phyloP scores from a whole-genome alignment of 2,113 vertebrate genomes.

The Caretta caretta region DNA sequence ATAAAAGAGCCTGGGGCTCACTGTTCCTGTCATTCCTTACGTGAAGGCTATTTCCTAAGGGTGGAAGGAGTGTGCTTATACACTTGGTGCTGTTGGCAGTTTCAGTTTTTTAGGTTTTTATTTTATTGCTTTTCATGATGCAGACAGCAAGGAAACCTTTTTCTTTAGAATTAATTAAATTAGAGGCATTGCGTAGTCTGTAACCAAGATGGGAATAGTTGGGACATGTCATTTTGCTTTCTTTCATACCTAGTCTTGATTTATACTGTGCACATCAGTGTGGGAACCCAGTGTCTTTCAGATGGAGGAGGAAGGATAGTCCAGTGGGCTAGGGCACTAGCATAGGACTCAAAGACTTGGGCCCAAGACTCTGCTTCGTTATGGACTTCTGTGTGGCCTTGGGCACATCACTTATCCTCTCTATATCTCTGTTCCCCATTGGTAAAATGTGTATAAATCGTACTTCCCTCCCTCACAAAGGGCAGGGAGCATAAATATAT shows the following conservation, averaged over 20 bases:
- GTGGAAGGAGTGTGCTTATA: background rate
- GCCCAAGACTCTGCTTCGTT: background rate
- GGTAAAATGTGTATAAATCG: background rate
- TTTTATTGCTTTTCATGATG: background rate
- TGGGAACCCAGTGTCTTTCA: background rate
- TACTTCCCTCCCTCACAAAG: background rate
- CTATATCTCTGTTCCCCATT: background rate
- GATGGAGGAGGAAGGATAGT: background rate
- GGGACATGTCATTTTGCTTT: background rate
- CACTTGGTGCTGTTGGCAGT: background rate
- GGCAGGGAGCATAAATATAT: background rate
- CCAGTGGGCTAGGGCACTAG: background rate
- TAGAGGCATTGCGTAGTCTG: background rate
- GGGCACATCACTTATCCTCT: background rate
- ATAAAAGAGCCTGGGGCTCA: background rate
- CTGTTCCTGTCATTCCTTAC: background rate
- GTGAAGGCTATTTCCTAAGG: background rate
- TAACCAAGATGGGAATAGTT: background rate
- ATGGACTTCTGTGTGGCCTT: background rate
- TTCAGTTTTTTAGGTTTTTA: background rate
- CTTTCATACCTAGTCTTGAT: background rate
- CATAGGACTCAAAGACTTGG: background rate
- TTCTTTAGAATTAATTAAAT: background rate
- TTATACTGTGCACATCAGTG: background rate
- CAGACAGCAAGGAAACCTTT: background rate